These are phyloP conservation scores for Thymelicus acteon DNA, from an alignment of 2,888 invertebrate genomes.

Conservation along the genomic window DNA sequence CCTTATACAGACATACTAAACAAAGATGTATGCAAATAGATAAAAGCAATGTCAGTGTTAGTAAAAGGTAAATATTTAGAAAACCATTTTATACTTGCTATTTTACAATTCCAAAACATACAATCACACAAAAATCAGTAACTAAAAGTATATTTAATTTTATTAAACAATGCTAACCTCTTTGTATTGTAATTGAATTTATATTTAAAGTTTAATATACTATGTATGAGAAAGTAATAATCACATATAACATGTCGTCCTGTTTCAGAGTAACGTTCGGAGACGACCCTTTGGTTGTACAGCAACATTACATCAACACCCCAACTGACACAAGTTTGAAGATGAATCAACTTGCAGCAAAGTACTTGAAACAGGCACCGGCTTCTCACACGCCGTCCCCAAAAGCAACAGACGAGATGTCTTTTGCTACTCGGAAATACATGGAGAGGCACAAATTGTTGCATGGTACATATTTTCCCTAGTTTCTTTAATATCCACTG, in stretches of 20 bases:
- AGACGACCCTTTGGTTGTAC: conserved; percentile 65
- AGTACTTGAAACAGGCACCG: conserved; percentile 60
- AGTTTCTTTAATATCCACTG: no score
- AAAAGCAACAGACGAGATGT: conserved; percentile 80
- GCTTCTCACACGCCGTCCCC: conserved; percentile 43
- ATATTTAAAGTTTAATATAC: no score
- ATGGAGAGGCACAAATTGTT: conserved; percentile 88
- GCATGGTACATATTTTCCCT: conserved; percentile 61
- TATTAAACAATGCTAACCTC: no score
- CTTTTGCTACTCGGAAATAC: conserved; percentile 89
- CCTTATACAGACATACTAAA: conserved; percentile 67
- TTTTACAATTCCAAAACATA: no score
- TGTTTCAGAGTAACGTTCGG: conserved; percentile 74
- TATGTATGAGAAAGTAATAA: no score
- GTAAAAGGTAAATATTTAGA: conserved; percentile 63
- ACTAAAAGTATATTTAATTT: no score
- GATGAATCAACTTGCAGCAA: conserved; percentile 80
- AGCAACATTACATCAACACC: conserved; percentile 59
- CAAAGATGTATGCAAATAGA: conserved; percentile 76
- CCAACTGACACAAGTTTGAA: conserved; percentile 76
- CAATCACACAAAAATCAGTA: no score
- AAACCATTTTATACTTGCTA: no score
- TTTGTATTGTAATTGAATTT: no score
- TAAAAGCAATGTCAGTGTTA: conserved; percentile 76
- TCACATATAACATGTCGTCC: no score